These are phyloP conservation scores for Hyposmocoma kahamanoa DNA, from an alignment of 1,140 invertebrate genomes.

Conservation along the genomic window DNA sequence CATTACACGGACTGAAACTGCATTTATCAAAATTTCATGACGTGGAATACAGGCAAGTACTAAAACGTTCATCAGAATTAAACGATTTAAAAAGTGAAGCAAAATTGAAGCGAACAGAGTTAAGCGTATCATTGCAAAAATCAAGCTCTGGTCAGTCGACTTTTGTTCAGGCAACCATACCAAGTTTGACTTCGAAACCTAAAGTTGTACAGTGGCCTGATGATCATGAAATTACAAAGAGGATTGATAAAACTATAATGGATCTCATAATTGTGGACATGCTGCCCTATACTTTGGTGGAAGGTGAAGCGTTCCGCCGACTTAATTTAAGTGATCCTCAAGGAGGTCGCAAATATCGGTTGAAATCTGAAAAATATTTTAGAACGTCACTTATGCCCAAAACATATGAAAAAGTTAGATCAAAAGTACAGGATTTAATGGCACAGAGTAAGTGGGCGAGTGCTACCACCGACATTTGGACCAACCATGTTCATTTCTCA, in stretches of 20 bases:
- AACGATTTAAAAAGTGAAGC: constrained; percentile 11
- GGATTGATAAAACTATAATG: constrained; percentile 27
- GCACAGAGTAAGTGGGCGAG: constrained; percentile 22
- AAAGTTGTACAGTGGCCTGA: constrained; percentile 19
- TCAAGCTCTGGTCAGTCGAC: constrained; percentile 3
- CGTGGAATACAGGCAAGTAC: constrained; percentile 12
- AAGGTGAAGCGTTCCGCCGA: constrained; percentile 28
- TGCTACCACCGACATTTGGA: constrained; percentile 28
- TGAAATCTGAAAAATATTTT: constrained; percentile 37
- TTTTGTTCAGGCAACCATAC: constrained; percentile 16
- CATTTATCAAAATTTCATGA: constrained; percentile 23
- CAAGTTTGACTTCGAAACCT: constrained; percentile 12
- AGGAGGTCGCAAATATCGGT: constrained; percentile 17
- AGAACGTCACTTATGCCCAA: constrained; percentile 29
- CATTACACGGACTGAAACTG: constrained; percentile 13
- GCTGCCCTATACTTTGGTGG: constrained; percentile 30
- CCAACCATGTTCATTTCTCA: constrained; percentile 31
- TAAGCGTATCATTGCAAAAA: too few species aligned
- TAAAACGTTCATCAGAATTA: constrained; percentile 16
- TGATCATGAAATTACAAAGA: constrained; percentile 19
- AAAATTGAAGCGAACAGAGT: not conserved
- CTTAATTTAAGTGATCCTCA: constrained; percentile 32
- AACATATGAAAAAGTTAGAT: constrained; percentile 24
- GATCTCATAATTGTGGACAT: constrained; percentile 36
- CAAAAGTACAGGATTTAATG: constrained; percentile 23